phyloP scores from a whole-genome alignment of 2,888 invertebrate species.

The Sesia apiformis region DNA sequence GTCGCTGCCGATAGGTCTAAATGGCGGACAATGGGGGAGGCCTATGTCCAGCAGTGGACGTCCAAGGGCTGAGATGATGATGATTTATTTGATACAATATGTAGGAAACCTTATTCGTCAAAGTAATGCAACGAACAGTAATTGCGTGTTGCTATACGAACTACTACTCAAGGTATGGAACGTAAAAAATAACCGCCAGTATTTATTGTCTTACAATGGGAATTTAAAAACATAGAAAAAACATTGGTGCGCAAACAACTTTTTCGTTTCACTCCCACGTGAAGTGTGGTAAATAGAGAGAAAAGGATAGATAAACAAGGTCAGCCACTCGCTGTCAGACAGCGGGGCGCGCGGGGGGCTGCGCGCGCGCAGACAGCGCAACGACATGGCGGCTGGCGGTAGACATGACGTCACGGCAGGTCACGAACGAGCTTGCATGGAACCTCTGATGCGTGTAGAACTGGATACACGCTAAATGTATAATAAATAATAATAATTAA shows the following conservation, averaged over 20 bases:
- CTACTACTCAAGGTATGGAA: constrained; percentile 46
- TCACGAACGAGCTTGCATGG: constrained; percentile 43
- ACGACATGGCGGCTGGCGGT: constrained; percentile 46
- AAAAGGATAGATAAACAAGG: constrained; percentile 59
- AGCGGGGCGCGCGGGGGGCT: constrained; percentile 41
- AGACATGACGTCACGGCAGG: constrained; percentile 61
- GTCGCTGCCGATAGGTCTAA: too few relatives aligned
- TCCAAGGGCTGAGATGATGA: too few relatives aligned
- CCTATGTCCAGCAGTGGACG: too few relatives aligned
- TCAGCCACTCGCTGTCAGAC: constrained; percentile 70
- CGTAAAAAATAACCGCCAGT: not conserved
- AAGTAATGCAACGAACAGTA: not conserved
- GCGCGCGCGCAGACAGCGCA: constrained; percentile 60
- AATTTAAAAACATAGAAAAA: constrained; percentile 61
- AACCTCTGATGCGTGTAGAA: constrained; percentile 60
- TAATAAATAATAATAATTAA: not conserved
- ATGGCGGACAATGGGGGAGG: too few relatives aligned
- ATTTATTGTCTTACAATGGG: constrained; percentile 43
- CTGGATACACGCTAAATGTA: constrained; percentile 25
- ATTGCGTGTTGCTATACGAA: constrained; percentile 34
- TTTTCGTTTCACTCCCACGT: constrained; percentile 37
- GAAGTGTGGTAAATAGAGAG: constrained; percentile 24
- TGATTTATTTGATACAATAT: too few relatives aligned
- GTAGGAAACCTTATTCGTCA: not conserved
- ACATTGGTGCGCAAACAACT: constrained; percentile 63